A percentile compares a stretch with the other conserved stretches of the same genome.
Conservation (phyloP, 1,140 invertebrate species). For the Neodiprion pinetum region DNA sequence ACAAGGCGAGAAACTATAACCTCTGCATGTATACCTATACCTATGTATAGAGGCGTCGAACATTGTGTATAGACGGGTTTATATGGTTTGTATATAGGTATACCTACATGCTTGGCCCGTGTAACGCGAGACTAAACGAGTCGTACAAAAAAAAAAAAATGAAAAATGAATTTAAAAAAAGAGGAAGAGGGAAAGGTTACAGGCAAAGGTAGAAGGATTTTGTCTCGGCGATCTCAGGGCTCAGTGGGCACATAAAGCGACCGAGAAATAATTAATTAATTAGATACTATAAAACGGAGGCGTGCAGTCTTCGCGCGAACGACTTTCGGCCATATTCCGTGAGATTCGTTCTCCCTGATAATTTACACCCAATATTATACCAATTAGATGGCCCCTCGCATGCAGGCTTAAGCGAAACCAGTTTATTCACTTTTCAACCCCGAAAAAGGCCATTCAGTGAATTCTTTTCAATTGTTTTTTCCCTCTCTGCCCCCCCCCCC, state of each 20-base stretch:
- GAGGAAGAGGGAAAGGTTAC: not conserved
- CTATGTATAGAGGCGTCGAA: not conserved
- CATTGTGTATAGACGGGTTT: not conserved
- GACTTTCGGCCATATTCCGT: not conserved
- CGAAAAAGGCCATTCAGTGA: too few relatives aligned
- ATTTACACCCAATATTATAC: not conserved
- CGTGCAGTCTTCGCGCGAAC: not conserved
- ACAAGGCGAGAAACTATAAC: too few relatives aligned
- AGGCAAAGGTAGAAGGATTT: not conserved
- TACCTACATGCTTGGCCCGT: constrained; percentile 15
- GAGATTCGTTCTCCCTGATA: constrained; percentile 1
- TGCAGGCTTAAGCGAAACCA: too few relatives aligned
- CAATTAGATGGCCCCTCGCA: not conserved
- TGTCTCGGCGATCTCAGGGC: not conserved
- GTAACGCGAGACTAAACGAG: constrained; percentile 7
- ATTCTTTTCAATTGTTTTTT: too few relatives aligned
- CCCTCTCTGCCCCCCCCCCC: too few relatives aligned
- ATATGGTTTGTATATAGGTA: not conserved
- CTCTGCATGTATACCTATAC: too few relatives aligned
- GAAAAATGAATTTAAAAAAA: not conserved
- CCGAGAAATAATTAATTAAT: constrained; percentile 3
- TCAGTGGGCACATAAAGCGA: constrained; percentile 5
- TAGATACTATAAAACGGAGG: not conserved
- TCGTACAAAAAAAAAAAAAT: constrained; percentile 10
- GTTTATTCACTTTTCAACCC: too few relatives aligned